Evolutionary conservation across 2,113 vertebrate species (phyloP).

Genomic region (Cryptotis parvus): DNA sequence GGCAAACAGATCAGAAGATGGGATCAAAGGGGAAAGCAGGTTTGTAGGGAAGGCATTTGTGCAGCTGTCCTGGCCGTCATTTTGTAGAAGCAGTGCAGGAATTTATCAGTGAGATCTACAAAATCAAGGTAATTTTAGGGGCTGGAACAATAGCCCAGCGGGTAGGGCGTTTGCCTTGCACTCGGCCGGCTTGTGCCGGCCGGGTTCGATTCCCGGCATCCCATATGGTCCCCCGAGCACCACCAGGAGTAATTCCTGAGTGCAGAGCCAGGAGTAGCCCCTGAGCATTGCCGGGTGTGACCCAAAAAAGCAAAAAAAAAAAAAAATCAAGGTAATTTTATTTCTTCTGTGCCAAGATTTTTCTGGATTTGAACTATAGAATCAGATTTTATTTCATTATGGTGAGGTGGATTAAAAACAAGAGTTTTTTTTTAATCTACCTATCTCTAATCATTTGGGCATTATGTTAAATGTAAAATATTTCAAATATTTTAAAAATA

Average conservation of each 20-base stretch:
- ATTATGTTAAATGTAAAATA: background rate
- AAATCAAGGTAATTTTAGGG: background rate
- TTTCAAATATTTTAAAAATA: slow-evolving; percentile 16
- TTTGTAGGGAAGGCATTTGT: background rate
- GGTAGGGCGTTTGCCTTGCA: too few relatives aligned
- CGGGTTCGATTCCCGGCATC: too few relatives aligned
- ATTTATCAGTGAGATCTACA: background rate
- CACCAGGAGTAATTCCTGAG: too few relatives aligned
- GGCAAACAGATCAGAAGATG: background rate
- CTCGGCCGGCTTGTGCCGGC: too few relatives aligned
- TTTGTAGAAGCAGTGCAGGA: background rate
- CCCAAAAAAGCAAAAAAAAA: too few relatives aligned
- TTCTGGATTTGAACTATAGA: background rate
- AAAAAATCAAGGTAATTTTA: background rate
- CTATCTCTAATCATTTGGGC: background rate
- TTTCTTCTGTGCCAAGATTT: background rate
- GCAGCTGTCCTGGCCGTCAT: background rate
- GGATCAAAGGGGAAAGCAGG: background rate
- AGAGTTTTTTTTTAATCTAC: background rate
- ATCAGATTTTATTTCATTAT: background rate
- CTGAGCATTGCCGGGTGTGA: too few relatives aligned
- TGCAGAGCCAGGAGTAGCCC: too few relatives aligned
- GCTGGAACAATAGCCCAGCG: too few relatives aligned
- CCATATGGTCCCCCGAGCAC: too few relatives aligned
- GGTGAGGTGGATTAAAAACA: background rate